Conservation (phyloP, 2,113 vertebrate genomes). For the Channa maculata region DNA sequence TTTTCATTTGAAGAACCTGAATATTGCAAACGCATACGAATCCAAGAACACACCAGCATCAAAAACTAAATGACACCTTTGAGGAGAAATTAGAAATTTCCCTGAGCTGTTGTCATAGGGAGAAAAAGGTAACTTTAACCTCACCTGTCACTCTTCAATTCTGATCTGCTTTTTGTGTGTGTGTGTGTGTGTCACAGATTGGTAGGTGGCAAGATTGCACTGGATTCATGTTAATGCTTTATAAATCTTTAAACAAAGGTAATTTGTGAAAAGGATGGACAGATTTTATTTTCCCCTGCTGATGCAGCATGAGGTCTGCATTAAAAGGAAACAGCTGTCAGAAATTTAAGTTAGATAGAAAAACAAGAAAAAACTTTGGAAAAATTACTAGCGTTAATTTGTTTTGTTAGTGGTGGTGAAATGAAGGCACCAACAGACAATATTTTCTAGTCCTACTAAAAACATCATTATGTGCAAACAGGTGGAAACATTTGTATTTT, state of each 20-base stretch:
- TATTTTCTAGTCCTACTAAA: too few relatives aligned
- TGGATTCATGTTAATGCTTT: not conserved
- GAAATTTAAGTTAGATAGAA: not conserved
- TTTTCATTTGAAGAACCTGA: not conserved
- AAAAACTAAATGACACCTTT: not conserved
- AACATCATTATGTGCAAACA: too few relatives aligned
- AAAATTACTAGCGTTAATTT: too few relatives aligned
- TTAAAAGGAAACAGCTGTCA: not conserved
- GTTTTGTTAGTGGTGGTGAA: too few relatives aligned
- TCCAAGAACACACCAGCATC: not conserved
- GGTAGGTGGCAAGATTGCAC: not conserved
- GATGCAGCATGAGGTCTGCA: not conserved
- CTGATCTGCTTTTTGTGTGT: not conserved
- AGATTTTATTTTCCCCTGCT: not conserved
- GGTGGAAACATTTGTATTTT: too few relatives aligned
- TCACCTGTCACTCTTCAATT: slow-evolving; percentile 38
- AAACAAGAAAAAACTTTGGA: not conserved
- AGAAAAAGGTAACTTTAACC: slow-evolving; percentile 16
- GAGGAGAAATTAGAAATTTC: not conserved
- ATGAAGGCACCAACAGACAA: too few relatives aligned
- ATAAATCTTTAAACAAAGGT: not conserved
- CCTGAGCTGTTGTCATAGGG: not conserved
- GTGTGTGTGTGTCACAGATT: not conserved
- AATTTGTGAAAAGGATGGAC: not conserved
- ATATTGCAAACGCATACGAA: too few relatives aligned